Evolutionary conservation across 1,140 invertebrate species (phyloP).

Genomic region (Sesamia nonagrioides): DNA sequence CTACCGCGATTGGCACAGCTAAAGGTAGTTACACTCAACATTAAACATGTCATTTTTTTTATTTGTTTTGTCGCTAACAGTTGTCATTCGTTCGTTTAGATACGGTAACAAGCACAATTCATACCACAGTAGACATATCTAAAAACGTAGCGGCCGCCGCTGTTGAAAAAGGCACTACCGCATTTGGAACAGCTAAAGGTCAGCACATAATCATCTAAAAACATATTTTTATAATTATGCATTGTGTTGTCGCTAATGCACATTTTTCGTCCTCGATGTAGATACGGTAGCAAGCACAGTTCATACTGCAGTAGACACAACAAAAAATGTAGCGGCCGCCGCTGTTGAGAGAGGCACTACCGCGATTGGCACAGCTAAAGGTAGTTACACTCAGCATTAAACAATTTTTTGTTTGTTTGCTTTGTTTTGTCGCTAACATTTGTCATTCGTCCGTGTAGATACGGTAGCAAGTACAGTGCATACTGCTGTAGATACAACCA

Average conservation of each 20-base stretch:
- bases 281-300: conserved; percentile 65
- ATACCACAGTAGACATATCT: conserved; percentile 55
- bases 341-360: conserved; percentile 67
- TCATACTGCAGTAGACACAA: conserved; percentile 53
- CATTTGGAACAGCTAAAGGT: conserved; percentile 73
- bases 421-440: conserved; percentile 31
- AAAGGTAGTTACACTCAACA: conserved; percentile 65
- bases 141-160: conserved; percentile 70
- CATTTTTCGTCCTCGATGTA: conserved; percentile 51
- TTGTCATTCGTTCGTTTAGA: conserved; percentile 35
- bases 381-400: conserved; percentile 16
- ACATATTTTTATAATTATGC: conserved; percentile 7
- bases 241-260: conserved; percentile 16
- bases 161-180: conserved; percentile 65
- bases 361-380: conserved; percentile 68
- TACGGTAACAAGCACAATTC: conserved; percentile 34
- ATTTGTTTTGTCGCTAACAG: not conserved
- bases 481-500: conserved; percentile 67
- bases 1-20: conserved; percentile 63
- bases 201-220: no score
- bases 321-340: conserved; percentile 69
- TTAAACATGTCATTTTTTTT: not conserved
- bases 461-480: conserved; percentile 57
- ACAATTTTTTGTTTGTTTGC: conserved; percentile 5
- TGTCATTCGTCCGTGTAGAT: conserved; percentile 39